Percentiles rank a stretch among this genome's conserved stretches.
These are phyloP conservation scores for Napeogenes sylphis DNA, from an alignment of 2,888 invertebrate genomes.

Conservation along the genomic window DNA sequence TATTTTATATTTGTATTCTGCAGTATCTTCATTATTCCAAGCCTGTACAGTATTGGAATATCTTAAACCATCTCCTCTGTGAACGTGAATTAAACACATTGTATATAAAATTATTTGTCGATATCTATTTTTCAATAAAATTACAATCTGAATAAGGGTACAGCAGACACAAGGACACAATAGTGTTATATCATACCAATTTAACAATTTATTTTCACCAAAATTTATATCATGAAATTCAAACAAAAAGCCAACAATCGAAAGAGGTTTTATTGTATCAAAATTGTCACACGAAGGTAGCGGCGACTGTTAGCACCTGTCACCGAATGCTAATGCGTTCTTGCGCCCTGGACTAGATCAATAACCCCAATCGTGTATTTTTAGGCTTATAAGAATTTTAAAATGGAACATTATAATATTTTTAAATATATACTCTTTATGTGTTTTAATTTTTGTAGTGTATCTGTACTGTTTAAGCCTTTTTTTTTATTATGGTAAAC, in stretches of 20 bases:
- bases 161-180: too few species aligned
- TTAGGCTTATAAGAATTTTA: not conserved
- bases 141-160: too few species aligned
- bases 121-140: too few species aligned
- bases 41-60: too few species aligned
- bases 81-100: too few species aligned
- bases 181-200: not conserved
- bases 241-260: slow-evolving; percentile 1
- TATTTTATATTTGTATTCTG: slow-evolving; percentile 21
- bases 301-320: slow-evolving; percentile 54
- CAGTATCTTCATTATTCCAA: slow-evolving; percentile 12
- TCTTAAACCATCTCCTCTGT: too few species aligned
- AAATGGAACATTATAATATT: not conserved
- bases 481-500: too few species aligned
- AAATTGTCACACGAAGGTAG: slow-evolving; percentile 18
- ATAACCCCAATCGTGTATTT: slow-evolving; percentile 8
- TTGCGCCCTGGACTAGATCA: slow-evolving; percentile 16
- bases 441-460: too few species aligned
- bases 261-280: slow-evolving; percentile 11
- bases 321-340: slow-evolving; percentile 62
- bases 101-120: too few species aligned
- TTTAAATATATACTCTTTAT: too few species aligned
- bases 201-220: not conserved
- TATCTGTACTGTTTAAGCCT: too few species aligned
- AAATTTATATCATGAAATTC: not conserved